A percentile compares a stretch with the other conserved stretches of the same genome.
phyloP scores from a whole-genome alignment of 2,888 invertebrate species.

The Tenthredo livida region DNA sequence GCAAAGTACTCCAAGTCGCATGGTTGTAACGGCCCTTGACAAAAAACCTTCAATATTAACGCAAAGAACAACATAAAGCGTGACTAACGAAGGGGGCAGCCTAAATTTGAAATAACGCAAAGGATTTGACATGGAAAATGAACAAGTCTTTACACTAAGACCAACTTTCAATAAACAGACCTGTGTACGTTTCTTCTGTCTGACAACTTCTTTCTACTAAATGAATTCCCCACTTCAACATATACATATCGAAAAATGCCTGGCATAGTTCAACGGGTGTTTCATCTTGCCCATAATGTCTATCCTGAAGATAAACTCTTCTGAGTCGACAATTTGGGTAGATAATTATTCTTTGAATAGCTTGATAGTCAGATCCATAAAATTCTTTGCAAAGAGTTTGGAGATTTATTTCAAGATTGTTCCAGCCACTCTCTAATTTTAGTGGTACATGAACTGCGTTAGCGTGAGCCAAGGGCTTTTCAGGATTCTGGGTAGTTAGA shows the following conservation, averaged over 20 bases:
- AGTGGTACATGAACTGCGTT: slow-evolving; percentile 37
- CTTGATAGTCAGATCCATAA: slow-evolving; percentile 45
- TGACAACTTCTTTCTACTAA: slow-evolving; percentile 54
- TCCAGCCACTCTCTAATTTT: slow-evolving; percentile 53
- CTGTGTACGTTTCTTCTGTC: slow-evolving; percentile 52
- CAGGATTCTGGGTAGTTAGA: slow-evolving; percentile 39
- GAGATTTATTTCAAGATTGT: slow-evolving; percentile 53
- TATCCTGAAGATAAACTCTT: slow-evolving; percentile 51
- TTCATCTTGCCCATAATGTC: slow-evolving; percentile 51
- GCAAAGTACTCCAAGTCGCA: slow-evolving; percentile 50
- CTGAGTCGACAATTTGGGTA: slow-evolving; percentile 55
- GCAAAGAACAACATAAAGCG: neutral
- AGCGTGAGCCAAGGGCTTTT: slow-evolving; percentile 21
- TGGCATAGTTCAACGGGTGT: slow-evolving; percentile 53
- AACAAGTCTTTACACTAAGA: neutral
- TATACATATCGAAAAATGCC: slow-evolving; percentile 55
- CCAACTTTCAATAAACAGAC: slow-evolving; percentile 20
- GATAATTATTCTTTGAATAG: slow-evolving; percentile 53
- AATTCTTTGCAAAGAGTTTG: slow-evolving; percentile 40
- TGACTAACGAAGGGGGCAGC: neutral
- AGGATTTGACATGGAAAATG: neutral
- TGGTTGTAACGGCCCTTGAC: slow-evolving; percentile 50
- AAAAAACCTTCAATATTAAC: slow-evolving; percentile 8
- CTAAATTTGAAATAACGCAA: neutral
- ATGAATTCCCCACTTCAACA: slow-evolving; percentile 55